Evolutionary conservation across 1,140 invertebrate species (phyloP), one percentile per base, ranked within the genome.

Genomic region (Ceratina japonica): DNA sequence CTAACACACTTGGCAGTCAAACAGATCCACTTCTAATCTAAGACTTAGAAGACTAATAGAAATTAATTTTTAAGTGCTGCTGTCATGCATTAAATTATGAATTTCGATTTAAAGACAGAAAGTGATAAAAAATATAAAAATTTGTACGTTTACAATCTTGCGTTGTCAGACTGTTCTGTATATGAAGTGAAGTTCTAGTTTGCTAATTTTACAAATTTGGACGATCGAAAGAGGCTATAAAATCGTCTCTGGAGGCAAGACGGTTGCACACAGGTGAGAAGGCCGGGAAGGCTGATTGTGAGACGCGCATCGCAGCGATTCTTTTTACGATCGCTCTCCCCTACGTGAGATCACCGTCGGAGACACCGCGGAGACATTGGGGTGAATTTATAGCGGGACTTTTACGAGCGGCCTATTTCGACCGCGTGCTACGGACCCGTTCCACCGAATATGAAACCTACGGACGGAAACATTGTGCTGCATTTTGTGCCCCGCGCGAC

Each of bases 311-410:
- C 86, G 66, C 76, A 69, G 85, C 82, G 84, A 85, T 88, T 85
- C 85, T 81, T 89, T 91, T 91, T 90, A 91, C 86, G 90, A 89
- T 76, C 84, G 79, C 61, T 71, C 76, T 85, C 80, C 70, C 84
- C 80, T 80, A 56, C 68, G 69, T 68, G 77, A 81, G 58, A 85
- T 86, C 82, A 80, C 85, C 83, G 75, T 81, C 61, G 84, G 73
- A 81, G 83, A 84, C 81, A 86, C 79, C 79, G 81, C 66, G 80
- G 80, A 76, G 65, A 84, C 79, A 81, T 85, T 76, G 80, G 82
- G 79, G 82, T 85, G 73, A 87, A 91, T 91, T 91, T 91, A 90
- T 89, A 90, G 87, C 87, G 88, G 86, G 90, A 88, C 83, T 90
- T 90, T 91, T 91, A 91, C 89, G 90, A 91, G 86, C 89, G 72